Percentiles rank a stretch among this genome's conserved stretches.
phyloP scores from a whole-genome alignment of 2,797 vertebrate genomes.

The Ctenopoma multispine region DNA sequence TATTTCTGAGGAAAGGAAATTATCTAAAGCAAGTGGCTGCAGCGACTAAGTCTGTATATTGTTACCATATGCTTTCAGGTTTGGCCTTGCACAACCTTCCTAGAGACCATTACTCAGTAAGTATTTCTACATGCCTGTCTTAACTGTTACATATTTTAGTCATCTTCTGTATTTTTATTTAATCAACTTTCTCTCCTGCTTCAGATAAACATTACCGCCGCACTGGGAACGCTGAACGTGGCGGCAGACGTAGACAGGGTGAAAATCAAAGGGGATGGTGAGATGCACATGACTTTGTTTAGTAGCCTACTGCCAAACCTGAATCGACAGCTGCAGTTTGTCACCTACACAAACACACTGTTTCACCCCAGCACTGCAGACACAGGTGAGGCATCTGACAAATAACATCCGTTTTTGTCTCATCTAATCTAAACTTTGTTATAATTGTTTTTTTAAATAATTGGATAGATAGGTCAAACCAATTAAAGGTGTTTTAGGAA shows the following conservation, averaged over 20 bases:
- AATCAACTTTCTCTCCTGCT: neutral
- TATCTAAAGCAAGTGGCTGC: neutral
- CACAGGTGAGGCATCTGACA: constrained; percentile 82
- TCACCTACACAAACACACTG: constrained; percentile 91
- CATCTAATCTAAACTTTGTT: neutral
- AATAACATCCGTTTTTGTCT: neutral
- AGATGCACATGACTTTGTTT: constrained; percentile 85
- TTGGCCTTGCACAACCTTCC: constrained; percentile 81
- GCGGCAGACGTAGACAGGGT: constrained; percentile 90
- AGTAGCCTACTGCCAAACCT: constrained; percentile 84
- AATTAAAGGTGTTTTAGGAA: no score
- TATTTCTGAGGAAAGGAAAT: neutral
- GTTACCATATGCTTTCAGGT: constrained; percentile 73
- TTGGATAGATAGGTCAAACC: no score
- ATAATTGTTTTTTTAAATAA: neutral
- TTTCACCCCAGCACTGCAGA: constrained; percentile 92
- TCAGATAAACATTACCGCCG: constrained; percentile 89
- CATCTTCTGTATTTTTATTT: neutral
- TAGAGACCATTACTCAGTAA: constrained; percentile 83
- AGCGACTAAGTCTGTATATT: neutral
- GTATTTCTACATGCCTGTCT: constrained; percentile 6
- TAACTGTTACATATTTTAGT: neutral
- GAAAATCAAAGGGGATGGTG: constrained; percentile 86
- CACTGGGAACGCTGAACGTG: constrained; percentile 88
- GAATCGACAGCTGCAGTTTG: constrained; percentile 93